A percentile compares a stretch with the other conserved stretches of the same genome.
Evolutionary conservation across 2,113 vertebrate genomes (phyloP).

Genomic region (Galeopterus variegatus): DNA sequence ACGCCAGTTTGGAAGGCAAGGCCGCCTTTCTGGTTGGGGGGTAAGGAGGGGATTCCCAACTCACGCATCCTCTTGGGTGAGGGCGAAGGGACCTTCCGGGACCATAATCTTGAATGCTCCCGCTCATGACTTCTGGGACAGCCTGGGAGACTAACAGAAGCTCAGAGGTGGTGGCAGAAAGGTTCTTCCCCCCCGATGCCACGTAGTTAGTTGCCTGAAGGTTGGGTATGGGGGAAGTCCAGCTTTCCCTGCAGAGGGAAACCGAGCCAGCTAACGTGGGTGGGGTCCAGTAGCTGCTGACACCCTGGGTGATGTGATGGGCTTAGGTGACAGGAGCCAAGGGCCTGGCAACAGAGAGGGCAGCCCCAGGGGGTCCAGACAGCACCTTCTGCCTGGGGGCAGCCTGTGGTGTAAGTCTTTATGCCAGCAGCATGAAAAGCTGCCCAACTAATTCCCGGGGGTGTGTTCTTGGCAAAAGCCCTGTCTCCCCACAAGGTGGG

Average conservation of each 20-base stretch:
- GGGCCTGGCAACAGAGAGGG: not conserved
- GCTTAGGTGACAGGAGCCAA: not conserved
- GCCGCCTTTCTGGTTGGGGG: not conserved
- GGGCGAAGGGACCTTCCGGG: not conserved
- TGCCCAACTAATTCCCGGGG: not conserved
- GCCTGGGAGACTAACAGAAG: not conserved
- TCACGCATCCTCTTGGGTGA: not conserved
- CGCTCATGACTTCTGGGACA: not conserved
- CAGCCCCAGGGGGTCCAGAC: not conserved
- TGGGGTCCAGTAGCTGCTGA: not conserved
- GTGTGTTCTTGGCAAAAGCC: slow-evolving; percentile 24
- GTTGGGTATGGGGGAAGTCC: not conserved
- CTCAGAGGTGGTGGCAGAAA: not conserved
- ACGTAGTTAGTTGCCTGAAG: not conserved
- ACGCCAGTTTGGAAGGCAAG: not conserved
- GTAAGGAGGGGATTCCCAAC: slow-evolving; percentile 27
- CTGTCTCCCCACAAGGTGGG: not conserved
- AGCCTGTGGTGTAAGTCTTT: not conserved
- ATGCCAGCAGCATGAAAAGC: not conserved
- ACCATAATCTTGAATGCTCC: not conserved
- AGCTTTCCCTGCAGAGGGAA: slow-evolving; percentile 2
- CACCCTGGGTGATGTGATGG: not conserved
- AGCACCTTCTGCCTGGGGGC: not conserved
- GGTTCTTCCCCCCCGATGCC: fast-evolving
- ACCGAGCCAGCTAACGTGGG: not conserved